Evolutionary conservation across 2,888 invertebrate species (phyloP).

Genomic region (Agrotis puta): DNA sequence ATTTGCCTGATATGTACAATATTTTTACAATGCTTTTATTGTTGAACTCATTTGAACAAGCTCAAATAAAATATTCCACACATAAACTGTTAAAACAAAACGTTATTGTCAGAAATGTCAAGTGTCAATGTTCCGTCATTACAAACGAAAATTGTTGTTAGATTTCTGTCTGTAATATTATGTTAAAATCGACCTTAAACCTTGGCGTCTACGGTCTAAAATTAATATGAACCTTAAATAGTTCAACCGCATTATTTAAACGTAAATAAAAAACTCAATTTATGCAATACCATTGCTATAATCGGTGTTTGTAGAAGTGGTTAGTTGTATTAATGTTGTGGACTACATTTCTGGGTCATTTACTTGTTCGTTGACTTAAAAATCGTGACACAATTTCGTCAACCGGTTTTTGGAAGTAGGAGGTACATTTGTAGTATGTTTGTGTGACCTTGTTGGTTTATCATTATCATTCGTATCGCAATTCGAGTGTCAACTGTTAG

Average conservation of each 20-base stretch:
- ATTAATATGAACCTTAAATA: conserved; percentile 3
- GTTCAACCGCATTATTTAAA: conserved; percentile 8
- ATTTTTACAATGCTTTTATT: background rate
- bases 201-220: background rate
- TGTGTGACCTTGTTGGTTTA: conserved; percentile 76
- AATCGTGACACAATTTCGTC: conserved; percentile 60
- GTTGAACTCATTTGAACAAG: background rate
- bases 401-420: conserved; percentile 53
- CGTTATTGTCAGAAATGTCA: conserved; percentile 11
- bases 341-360: conserved; percentile 8
- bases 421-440: conserved; percentile 54
- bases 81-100: background rate
- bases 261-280: conserved; percentile 26
- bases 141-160: conserved; percentile 24
- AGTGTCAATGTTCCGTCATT: conserved; percentile 38
- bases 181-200: conserved; percentile 14
- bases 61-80: background rate
- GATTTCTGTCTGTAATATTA: background rate
- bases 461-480: conserved; percentile 78
- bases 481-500: conserved; percentile 73
- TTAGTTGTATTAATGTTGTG: background rate
- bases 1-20: background rate
- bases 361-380: conserved; percentile 17
- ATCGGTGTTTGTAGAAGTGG: conserved; percentile 25
- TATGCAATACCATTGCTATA: conserved; percentile 11